Evolutionary conservation across 2,888 invertebrate species (phyloP).

Genomic region (Drosophila acutilabella): DNA sequence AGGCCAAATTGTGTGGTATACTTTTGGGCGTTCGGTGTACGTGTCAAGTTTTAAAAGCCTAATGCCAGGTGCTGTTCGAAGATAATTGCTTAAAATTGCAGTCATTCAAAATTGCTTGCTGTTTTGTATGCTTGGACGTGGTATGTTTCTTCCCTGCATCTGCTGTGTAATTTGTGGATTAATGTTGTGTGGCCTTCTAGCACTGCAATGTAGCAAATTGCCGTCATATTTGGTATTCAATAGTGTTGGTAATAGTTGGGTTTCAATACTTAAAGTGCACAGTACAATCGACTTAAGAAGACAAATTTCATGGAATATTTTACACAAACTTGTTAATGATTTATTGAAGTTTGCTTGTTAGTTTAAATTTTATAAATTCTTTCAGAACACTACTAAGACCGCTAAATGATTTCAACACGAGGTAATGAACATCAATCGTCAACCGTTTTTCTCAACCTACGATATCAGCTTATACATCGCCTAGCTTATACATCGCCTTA

Average conservation of each 20-base stretch:
- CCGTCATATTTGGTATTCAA: conserved; percentile 49
- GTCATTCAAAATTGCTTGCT: conserved; percentile 54
- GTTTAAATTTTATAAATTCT: neutral
- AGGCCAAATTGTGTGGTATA: conserved; percentile 18
- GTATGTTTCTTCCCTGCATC: conserved; percentile 32
- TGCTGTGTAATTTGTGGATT: conserved; percentile 43
- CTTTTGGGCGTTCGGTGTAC: conserved; percentile 32
- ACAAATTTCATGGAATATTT: too few relatives aligned
- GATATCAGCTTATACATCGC: too few relatives aligned
- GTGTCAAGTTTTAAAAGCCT: conserved; percentile 60
- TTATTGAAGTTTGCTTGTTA: neutral
- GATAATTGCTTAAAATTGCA: conserved; percentile 75
- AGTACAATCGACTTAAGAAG: too few relatives aligned
- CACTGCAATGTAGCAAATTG: conserved; percentile 60
- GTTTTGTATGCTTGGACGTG: conserved; percentile 30
- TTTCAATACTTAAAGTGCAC: neutral
- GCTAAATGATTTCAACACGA: too few relatives aligned
- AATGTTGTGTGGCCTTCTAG: conserved; percentile 32
- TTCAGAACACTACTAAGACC: too few relatives aligned
- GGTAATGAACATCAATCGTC: too few relatives aligned
- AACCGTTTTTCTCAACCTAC: too few relatives aligned
- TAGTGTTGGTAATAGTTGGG: conserved; percentile 28
- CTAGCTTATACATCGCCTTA: too few relatives aligned
- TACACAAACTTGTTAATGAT: too few relatives aligned
- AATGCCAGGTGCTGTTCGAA: conserved; percentile 53